Evolutionary conservation across 2,888 invertebrate species (phyloP).

Genomic region (Cryptocheilus praepositus): DNA sequence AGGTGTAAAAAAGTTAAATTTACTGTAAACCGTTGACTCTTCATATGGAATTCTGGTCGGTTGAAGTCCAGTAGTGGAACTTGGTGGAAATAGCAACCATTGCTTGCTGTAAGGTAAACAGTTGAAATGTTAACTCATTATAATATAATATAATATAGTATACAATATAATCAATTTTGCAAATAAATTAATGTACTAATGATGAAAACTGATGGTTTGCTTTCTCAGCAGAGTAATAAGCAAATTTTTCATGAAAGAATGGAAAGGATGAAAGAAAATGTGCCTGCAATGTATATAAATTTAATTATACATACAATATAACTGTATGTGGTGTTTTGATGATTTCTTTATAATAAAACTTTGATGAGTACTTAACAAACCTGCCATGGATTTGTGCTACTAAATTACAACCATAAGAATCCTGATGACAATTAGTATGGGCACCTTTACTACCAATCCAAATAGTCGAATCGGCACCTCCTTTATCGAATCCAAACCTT

Average conservation of each 20-base stretch:
- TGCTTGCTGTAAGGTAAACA: conserved; percentile 79
- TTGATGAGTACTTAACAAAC: conserved; percentile 73
- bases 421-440: conserved; percentile 95
- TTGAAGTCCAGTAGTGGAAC: conserved; percentile 80
- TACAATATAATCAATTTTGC: neutral
- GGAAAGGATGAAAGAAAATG: too few species aligned
- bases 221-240: too few species aligned
- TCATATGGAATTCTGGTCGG: conserved; percentile 95
- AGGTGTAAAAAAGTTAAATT: conserved; percentile 87
- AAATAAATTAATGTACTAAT: too few species aligned
- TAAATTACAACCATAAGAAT: conserved; percentile 95
- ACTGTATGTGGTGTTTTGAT: too few species aligned
- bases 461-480: conserved; percentile 83
- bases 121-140: conserved; percentile 10
- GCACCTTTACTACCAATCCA: conserved; percentile 93
- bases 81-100: conserved; percentile 94
- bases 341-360: neutral
- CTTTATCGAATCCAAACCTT: conserved; percentile 84
- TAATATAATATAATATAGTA: neutral
- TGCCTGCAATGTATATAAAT: too few species aligned
- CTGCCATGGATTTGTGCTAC: conserved; percentile 92
- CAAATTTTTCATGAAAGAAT: too few species aligned
- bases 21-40: conserved; percentile 95
- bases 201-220: too few species aligned
- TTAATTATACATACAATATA: too few species aligned